Base-by-base conservation (phyloP, 2,113 vertebrate genomes). In the Aphelocoma coerulescens region DNA sequence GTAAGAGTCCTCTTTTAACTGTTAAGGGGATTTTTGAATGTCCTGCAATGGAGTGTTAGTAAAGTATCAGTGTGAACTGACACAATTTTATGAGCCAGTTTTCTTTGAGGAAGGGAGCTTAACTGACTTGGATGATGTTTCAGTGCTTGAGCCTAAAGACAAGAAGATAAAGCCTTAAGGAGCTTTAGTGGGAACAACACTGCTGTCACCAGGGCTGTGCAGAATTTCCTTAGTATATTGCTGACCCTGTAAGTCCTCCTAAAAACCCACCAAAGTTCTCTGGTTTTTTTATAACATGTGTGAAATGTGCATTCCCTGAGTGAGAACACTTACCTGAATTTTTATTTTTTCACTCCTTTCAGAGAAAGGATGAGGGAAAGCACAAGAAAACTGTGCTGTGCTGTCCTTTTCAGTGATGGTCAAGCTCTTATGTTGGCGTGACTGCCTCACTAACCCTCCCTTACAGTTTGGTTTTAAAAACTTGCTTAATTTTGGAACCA, bases 371-470 rank as follows among this genome's bases (percentile, higher is more conserved):
- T 26, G 43, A 37, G 3, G 35, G 21, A 10, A 57, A 21, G 37
- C 28, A 37, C 55, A 75, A 48, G 44, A 66, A 35, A 49, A 13
- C 3, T 3, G 28, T 3, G 4, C 4, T 22, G 7, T 39, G 62
- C 68, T 69, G 20, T 39, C 19, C 17, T 1, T 37, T 61, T 54
- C 11, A 39, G 4, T 49, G 35, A 20, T 3, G 10, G 24, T 22
- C 26, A 74, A 16, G 27, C 33, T 68, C 5, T 0, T 32, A 21
- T 3, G 0, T 12, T 7, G 51, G 33, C 16, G 8, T 7, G 24
- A 19, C 23, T 43, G 57, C 22, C 49, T 75, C 37, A 7, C 9
- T 41, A 16, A 32, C 19, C 6, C 3, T 37, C 20, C 28, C 32
- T 17, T 28, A 16, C 6, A 22, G 7, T 88, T 72, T 16, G 11